phyloP scores from a whole-genome alignment of 1,140 invertebrate genomes.

The Reticulitermes speratus region DNA sequence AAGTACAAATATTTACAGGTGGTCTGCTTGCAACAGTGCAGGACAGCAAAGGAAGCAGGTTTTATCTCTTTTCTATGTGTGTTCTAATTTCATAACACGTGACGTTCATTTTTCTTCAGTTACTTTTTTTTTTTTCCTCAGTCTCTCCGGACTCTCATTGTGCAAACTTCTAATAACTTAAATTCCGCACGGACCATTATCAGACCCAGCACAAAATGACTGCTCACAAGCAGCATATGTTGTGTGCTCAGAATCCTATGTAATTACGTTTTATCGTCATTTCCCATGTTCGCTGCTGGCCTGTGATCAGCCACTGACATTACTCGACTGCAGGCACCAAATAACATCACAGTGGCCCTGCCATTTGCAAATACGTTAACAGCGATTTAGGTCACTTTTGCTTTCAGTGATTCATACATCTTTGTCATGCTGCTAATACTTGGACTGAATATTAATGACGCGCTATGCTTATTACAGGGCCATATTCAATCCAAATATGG shows the following conservation, averaged over 20 bases:
- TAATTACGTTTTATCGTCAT: constrained; percentile 4
- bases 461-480: constrained; percentile 21
- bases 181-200: not conserved
- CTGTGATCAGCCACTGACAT: not conserved
- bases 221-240: not conserved
- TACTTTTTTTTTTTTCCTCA: not conserved
- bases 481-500: constrained; percentile 9
- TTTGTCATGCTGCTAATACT: constrained; percentile 26
- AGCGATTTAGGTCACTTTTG: not conserved
- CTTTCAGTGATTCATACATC: constrained; percentile 21
- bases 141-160: not conserved
- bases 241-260: not conserved
- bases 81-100: not conserved
- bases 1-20: not conserved
- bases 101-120: not conserved
- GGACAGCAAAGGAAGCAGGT: not conserved
- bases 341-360: not conserved
- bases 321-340: not conserved
- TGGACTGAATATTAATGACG: constrained; percentile 26
- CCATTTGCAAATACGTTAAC: not conserved
- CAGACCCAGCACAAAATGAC: not conserved
- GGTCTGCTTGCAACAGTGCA: not conserved
- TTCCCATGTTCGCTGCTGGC: not conserved
- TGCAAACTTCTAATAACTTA: not conserved
- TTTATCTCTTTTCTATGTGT: not conserved